Conservation (phyloP, 2,113 vertebrate species). For the Pangasianodon gigas region DNA sequence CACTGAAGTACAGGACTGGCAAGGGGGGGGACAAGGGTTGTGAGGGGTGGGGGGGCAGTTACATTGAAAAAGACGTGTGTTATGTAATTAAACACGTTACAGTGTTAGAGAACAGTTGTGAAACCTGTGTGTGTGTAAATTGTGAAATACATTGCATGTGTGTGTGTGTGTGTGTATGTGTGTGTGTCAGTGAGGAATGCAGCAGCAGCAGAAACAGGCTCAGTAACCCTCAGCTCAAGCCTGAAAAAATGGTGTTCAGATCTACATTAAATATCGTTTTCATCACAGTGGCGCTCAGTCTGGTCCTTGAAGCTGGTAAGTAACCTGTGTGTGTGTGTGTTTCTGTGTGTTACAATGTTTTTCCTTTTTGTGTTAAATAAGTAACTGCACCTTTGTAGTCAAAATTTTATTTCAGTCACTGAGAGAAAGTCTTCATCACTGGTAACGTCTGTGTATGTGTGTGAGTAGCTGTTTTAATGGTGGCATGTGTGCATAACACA, state of each 20-base stretch:
- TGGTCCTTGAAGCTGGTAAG: background rate
- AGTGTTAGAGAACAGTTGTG: background rate
- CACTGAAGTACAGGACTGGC: background rate
- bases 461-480: background rate
- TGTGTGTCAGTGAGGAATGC: background rate
- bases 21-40: background rate
- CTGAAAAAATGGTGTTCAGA: background rate
- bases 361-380: too few species aligned
- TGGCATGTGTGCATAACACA: background rate
- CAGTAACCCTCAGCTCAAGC: background rate
- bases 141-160: background rate
- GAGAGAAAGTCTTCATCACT: too few species aligned
- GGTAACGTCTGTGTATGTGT: too few species aligned
- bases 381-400: too few species aligned
- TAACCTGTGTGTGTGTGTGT: background rate
- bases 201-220: background rate
- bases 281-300: background rate
- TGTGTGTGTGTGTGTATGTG: constrained; percentile 11
- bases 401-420: too few species aligned
- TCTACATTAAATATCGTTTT: background rate
- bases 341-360: background rate
- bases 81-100: too few species aligned
- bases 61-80: background rate
- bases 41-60: background rate
- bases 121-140: background rate